phyloP scores from a whole-genome alignment of 2,113 vertebrate genomes.

The Sclerurus mexicanus region DNA sequence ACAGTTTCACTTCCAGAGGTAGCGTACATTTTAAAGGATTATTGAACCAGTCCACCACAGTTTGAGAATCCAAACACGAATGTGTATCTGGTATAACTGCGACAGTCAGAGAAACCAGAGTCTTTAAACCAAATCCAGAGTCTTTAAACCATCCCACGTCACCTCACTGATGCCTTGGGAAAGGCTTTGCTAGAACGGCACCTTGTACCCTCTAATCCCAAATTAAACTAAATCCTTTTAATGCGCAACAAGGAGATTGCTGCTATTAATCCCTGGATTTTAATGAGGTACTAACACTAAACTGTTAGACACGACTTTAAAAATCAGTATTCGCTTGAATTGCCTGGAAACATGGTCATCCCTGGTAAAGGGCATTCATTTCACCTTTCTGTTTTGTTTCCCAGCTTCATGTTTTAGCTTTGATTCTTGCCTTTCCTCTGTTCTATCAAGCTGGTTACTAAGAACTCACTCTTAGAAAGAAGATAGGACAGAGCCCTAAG shows the following conservation, averaged over 20 bases:
- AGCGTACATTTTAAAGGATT: background rate
- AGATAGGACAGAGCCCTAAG: background rate
- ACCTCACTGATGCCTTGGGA: background rate
- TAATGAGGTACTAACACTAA: background rate
- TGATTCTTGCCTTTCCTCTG: background rate
- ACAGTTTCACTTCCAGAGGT: background rate
- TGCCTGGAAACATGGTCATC: background rate
- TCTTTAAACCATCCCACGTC: background rate
- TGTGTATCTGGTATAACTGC: background rate
- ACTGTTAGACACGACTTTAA: background rate
- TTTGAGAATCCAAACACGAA: background rate
- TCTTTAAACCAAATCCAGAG: background rate
- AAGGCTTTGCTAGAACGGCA: background rate
- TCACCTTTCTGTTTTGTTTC: background rate
- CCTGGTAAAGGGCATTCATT: background rate
- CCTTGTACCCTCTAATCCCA: background rate
- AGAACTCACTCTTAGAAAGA: background rate
- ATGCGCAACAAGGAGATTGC: background rate
- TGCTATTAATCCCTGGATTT: constrained; percentile 5
- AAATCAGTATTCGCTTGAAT: background rate
- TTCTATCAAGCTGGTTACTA: background rate
- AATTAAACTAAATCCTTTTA: constrained; percentile 1
- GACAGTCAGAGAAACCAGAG: background rate
- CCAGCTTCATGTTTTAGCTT: background rate
- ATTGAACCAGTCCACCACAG: background rate